These are phyloP conservation scores for Hoplostethus mediterraneus DNA, from an alignment of 2,797 vertebrate genomes.

Conservation along the genomic window DNA sequence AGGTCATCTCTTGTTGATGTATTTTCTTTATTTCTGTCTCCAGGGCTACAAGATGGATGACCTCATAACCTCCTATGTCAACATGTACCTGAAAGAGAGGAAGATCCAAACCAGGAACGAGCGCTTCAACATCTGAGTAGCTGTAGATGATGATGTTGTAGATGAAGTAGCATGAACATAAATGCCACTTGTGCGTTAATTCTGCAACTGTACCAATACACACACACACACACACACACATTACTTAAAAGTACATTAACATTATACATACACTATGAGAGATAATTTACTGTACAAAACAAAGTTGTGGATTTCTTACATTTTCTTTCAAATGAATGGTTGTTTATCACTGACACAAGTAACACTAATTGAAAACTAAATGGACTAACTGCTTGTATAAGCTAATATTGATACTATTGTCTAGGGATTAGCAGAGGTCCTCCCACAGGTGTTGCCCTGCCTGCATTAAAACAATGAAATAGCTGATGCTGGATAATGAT, in stretches of 20 bases:
- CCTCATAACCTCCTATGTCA: slow-evolving; percentile 93
- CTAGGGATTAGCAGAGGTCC: neutral
- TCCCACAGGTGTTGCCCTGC: neutral
- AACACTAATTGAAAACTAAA: neutral
- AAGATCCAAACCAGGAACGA: slow-evolving; percentile 78
- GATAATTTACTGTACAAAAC: slow-evolving; percentile 14
- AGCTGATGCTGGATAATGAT: neutral
- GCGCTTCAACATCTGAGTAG: slow-evolving; percentile 61
- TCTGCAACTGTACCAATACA: slow-evolving; percentile 8
- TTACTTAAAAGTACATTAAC: too few species aligned
- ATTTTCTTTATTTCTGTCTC: slow-evolving; percentile 33
- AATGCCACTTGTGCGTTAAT: neutral
- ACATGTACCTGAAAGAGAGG: slow-evolving; percentile 84
- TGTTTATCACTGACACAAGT: slow-evolving; percentile 5
- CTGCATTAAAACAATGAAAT: neutral
- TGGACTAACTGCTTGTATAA: neutral
- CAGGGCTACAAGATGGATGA: slow-evolving; percentile 99
- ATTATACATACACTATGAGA: too few species aligned
- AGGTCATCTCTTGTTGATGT: neutral
- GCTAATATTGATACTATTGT: neutral
- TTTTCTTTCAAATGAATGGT: slow-evolving; percentile 35
- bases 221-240: neutral
- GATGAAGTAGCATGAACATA: neutral
- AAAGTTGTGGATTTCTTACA: slow-evolving; percentile 22
- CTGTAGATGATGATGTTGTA: neutral